Percentiles rank a stretch among this genome's conserved stretches.
Conservation (phyloP, 53 echinoderm and acorn worm species). For the Arbacia lixula region DNA sequence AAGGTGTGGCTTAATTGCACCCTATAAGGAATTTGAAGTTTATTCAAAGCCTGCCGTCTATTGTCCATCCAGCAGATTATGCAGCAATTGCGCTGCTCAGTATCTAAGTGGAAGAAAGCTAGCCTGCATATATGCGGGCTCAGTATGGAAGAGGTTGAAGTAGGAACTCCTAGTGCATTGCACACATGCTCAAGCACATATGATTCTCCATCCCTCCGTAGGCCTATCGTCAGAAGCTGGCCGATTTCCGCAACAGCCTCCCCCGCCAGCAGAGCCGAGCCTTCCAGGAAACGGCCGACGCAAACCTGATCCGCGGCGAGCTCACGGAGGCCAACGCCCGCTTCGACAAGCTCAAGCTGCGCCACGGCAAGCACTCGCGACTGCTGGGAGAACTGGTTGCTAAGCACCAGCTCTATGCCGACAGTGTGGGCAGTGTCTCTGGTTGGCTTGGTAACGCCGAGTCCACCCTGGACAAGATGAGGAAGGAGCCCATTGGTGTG, state of each 20-base stretch:
- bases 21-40: too few species aligned
- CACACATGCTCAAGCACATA: too few species aligned
- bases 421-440: constrained; percentile 56
- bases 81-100: too few species aligned
- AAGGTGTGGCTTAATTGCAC: too few species aligned
- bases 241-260: constrained; percentile 87
- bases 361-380: constrained; percentile 68
- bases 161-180: too few species aligned
- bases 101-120: too few species aligned
- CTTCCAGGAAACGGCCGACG: constrained; percentile 76
- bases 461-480: constrained; percentile 68
- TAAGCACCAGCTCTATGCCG: constrained; percentile 78
- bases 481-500: constrained; percentile 81
- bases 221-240: constrained; percentile 83
- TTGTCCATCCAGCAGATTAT: too few species aligned
- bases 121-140: too few species aligned
- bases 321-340: constrained; percentile 68
- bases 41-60: too few species aligned
- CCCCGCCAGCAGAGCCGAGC: constrained; percentile 80
- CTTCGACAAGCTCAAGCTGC: constrained; percentile 90
- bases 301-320: constrained; percentile 73
- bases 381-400: constrained; percentile 78
- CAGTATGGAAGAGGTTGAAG: too few species aligned
- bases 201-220: constrained; percentile 3
- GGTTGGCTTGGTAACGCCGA: constrained; percentile 82